Conservation (phyloP, 2,888 invertebrate genomes). For the Tetanocera ferruginea region DNA sequence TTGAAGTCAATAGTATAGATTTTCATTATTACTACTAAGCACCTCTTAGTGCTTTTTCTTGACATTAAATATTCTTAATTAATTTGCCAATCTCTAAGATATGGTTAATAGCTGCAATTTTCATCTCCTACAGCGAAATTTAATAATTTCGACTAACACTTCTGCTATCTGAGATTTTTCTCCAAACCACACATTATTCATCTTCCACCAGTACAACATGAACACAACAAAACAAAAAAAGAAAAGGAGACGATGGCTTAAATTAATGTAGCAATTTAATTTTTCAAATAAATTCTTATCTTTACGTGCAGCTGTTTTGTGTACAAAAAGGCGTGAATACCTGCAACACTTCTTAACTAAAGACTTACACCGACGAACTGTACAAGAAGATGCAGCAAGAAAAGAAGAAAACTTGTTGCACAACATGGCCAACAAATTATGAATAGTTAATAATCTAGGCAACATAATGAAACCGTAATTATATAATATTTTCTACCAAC, state of each 20-base stretch:
- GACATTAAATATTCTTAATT: too few relatives aligned
- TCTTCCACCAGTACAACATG: too few relatives aligned
- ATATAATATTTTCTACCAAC: background rate
- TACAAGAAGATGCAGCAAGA: background rate
- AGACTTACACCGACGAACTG: background rate
- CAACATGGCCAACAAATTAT: background rate
- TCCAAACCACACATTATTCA: too few relatives aligned
- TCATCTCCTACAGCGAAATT: too few relatives aligned
- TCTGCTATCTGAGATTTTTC: too few relatives aligned
- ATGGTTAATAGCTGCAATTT: too few relatives aligned
- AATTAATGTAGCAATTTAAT: background rate
- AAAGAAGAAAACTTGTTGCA: background rate
- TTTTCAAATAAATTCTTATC: background rate
- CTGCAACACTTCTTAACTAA: background rate
- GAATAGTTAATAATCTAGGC: constrained; percentile 1
- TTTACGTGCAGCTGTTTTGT: background rate
- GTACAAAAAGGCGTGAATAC: background rate
- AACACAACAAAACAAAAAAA: background rate
- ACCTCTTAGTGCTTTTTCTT: too few relatives aligned
- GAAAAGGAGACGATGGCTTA: background rate
- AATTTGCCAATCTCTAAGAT: too few relatives aligned
- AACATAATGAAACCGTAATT: constrained; percentile 16
- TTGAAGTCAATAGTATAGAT: too few relatives aligned
- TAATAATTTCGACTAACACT: too few relatives aligned
- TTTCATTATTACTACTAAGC: too few relatives aligned